These are phyloP conservation scores for Phaonia tiefii DNA, from an alignment of 2,888 invertebrate species.

Conservation along the genomic window DNA sequence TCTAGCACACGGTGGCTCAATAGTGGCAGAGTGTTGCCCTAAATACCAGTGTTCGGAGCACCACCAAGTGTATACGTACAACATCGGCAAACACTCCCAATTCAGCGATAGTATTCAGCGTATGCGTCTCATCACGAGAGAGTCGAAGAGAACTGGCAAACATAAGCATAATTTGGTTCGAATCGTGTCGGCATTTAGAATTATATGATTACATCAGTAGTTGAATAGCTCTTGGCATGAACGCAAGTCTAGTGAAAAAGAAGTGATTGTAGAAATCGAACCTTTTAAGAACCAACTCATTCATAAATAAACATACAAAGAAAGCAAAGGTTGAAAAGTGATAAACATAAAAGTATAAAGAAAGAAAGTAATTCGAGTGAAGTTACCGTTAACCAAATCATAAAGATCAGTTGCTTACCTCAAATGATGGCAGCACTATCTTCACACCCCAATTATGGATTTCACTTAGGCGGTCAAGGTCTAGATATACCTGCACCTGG, in stretches of 20 bases:
- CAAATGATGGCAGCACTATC: conserved; percentile 78
- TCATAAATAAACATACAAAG: conserved; percentile 45
- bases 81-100: conserved; percentile 50
- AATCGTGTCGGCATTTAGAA: conserved; percentile 74
- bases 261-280: conserved; percentile 51
- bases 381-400: conserved; percentile 32
- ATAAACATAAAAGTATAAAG: conserved; percentile 30
- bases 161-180: conserved; percentile 67
- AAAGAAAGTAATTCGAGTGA: conserved; percentile 14
- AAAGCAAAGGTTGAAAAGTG: conserved; percentile 41
- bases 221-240: conserved; percentile 75
- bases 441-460: conserved; percentile 80
- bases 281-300: too few species aligned
- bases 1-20: conserved; percentile 34
- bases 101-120: conserved; percentile 64
- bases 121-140: conserved; percentile 44
- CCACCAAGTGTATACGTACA: background rate
- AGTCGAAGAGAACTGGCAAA: conserved; percentile 46
- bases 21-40: conserved; percentile 36
- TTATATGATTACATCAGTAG: conserved; percentile 75
- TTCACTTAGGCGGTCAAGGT: conserved; percentile 78
- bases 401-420: conserved; percentile 49
- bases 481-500: conserved; percentile 78
- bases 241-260: conserved; percentile 63
- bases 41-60: background rate